Conservation (phyloP, 2,888 invertebrate species). For the Amiota communis region DNA sequence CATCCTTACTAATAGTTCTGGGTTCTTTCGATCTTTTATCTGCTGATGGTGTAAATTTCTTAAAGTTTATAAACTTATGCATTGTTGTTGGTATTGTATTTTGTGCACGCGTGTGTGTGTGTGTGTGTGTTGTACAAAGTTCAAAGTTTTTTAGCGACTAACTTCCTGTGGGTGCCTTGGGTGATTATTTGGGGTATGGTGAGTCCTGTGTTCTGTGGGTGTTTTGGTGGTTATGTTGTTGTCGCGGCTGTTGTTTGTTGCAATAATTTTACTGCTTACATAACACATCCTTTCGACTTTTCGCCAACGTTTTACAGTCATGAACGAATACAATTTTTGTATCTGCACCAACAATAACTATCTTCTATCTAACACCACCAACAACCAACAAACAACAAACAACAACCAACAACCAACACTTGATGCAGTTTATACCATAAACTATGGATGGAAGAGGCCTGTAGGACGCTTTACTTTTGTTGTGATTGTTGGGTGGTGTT, state of each 20-base stretch:
- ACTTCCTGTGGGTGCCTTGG: slow-evolving; percentile 34
- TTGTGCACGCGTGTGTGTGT: too few relatives aligned
- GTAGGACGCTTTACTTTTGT: neutral
- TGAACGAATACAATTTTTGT: too few relatives aligned
- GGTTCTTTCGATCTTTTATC: slow-evolving; percentile 54
- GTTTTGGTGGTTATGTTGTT: neutral
- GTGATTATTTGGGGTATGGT: neutral
- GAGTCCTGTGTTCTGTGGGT: too few relatives aligned
- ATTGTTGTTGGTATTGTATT: slow-evolving; percentile 38
- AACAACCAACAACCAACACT: too few relatives aligned
- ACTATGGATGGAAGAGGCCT: too few relatives aligned
- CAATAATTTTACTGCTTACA: neutral
- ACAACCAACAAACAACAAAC: too few relatives aligned
- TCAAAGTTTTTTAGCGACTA: slow-evolving; percentile 33
- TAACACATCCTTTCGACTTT: neutral
- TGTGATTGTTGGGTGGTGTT: neutral
- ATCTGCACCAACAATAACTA: neutral
- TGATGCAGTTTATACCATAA: too few relatives aligned
- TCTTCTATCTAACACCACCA: too few relatives aligned
- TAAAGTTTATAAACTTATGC: slow-evolving; percentile 60
- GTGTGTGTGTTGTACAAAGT: slow-evolving; percentile 26
- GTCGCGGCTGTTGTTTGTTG: slow-evolving; percentile 10
- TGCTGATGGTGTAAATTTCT: slow-evolving; percentile 68
- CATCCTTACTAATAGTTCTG: too few relatives aligned
- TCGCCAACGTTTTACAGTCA: too few relatives aligned